Evolutionary conservation across 2,113 vertebrate species (phyloP).

Genomic region (Rhadina sibilatrix): DNA sequence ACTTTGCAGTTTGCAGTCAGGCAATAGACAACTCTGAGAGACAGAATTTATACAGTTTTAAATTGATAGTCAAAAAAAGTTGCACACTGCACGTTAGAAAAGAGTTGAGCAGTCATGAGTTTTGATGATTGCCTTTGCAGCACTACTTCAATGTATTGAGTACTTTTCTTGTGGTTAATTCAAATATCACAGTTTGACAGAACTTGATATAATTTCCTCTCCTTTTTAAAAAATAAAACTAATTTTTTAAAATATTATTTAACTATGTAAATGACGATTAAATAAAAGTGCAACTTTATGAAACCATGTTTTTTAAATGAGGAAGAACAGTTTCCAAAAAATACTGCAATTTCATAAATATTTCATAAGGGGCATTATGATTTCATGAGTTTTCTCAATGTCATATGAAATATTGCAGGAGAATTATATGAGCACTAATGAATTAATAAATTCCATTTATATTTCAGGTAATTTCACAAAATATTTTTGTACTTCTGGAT

Average conservation of each 20-base stretch:
- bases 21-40: not conserved
- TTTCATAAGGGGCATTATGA: not conserved
- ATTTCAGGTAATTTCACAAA: not conserved
- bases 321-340: not conserved
- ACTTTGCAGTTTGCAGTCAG: not conserved
- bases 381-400: not conserved
- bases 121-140: not conserved
- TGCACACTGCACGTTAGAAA: fast-evolving
- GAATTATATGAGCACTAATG: not conserved
- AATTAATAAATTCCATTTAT: not conserved
- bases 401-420: not conserved
- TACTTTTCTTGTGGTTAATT: not conserved
- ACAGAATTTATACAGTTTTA: not conserved
- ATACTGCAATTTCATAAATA: not conserved
- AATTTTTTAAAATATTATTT: not conserved
- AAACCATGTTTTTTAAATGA: not conserved
- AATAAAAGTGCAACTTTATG: not conserved
- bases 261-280: not conserved
- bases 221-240: not conserved
- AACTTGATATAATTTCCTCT: not conserved
- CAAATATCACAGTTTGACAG: not conserved
- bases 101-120: not conserved
- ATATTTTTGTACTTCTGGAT: not conserved
- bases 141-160: not conserved
- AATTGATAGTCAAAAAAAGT: not conserved